Percentiles rank a stretch among this genome's conserved stretches.
These are phyloP conservation scores for Spilarctia lutea DNA, from an alignment of 2,888 invertebrate species.

Conservation along the genomic window DNA sequence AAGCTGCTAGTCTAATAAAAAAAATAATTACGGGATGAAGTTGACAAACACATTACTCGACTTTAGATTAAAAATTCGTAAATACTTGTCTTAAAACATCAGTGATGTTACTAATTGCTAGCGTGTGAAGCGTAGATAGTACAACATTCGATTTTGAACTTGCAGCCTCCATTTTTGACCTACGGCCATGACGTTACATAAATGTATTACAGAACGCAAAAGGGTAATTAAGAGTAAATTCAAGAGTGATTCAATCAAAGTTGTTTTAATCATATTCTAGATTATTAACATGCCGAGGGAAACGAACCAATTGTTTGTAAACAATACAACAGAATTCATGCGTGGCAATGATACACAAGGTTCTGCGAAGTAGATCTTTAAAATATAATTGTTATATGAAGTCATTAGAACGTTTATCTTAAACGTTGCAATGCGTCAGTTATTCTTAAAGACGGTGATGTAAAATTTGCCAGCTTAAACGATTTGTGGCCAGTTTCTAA, in stretches of 20 bases:
- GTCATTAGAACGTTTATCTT: slow-evolving; percentile 15
- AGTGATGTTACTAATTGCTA: background rate
- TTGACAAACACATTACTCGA: background rate
- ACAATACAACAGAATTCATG: slow-evolving; percentile 16
- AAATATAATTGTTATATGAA: slow-evolving; percentile 13
- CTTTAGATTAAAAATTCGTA: background rate
- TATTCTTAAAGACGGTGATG: slow-evolving; percentile 8
- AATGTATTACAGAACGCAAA: background rate
- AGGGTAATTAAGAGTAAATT: background rate
- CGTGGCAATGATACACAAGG: slow-evolving; percentile 33
- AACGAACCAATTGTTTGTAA: slow-evolving; percentile 11
- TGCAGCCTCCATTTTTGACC: background rate
- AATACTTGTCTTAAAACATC: background rate
- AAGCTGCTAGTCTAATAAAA: no score
- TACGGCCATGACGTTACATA: background rate
- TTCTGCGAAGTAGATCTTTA: slow-evolving; percentile 37
- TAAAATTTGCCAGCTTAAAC: slow-evolving; percentile 8
- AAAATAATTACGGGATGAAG: no score
- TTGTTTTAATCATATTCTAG: background rate
- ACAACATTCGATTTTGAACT: background rate
- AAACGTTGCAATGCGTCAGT: slow-evolving; percentile 12
- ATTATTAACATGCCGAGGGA: slow-evolving; percentile 5
- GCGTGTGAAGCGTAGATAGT: background rate
- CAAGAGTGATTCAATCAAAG: background rate
- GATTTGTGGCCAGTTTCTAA: slow-evolving; percentile 7